These are phyloP conservation scores for Rhinophrynus dorsalis DNA, from an alignment of 2,797 vertebrate species.

Conservation along the genomic window DNA sequence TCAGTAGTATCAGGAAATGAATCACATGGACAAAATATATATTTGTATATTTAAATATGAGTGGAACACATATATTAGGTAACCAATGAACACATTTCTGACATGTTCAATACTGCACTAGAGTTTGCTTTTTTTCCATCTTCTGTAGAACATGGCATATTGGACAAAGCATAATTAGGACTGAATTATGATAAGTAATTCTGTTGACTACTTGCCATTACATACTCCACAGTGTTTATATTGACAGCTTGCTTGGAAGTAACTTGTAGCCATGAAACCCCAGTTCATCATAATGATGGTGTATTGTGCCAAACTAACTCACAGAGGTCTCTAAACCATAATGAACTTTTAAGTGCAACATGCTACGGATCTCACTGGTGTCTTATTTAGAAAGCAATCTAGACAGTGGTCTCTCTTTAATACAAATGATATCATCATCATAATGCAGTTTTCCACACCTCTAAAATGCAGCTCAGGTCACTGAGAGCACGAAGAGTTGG, in stretches of 20 bases:
- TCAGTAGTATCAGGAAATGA: too few species aligned
- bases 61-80: too few species aligned
- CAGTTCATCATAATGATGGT: background rate
- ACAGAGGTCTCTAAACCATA: background rate
- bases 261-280: background rate
- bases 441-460: too few species aligned
- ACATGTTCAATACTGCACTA: too few species aligned
- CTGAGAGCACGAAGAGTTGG: background rate
- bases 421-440: background rate
- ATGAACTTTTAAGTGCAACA: background rate
- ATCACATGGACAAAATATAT: too few species aligned
- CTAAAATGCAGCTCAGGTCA: background rate
- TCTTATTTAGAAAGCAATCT: background rate
- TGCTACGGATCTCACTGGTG: background rate
- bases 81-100: too few species aligned
- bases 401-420: background rate
- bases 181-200: background rate
- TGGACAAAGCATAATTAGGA: too few species aligned
- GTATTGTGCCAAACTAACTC: constrained; percentile 4
- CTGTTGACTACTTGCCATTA: background rate
- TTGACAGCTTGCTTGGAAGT: constrained; percentile 11
- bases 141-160: too few species aligned
- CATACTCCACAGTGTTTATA: constrained; percentile 9
- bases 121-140: too few species aligned
- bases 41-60: too few species aligned